Base-by-base conservation (phyloP, 2,888 invertebrate species). In the Acheta domesticus region DNA sequence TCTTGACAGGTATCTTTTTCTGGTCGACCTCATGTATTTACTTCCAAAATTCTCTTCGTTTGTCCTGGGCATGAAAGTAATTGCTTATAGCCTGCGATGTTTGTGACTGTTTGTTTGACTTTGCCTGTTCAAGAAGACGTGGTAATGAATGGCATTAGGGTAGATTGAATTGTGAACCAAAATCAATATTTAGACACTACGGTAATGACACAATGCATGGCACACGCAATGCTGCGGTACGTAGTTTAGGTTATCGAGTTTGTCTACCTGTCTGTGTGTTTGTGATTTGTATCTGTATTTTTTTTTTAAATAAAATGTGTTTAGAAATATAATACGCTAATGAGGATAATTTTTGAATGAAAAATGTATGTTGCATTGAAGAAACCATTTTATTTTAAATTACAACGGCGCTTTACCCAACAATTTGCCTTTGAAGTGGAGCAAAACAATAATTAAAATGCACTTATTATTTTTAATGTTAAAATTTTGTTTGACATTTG, bases 1-100 rank as follows among this genome's bases (percentile, higher is more conserved):
- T 96, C 89, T 89, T 96, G 87, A 96, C 96, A 89, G 96, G 95
- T 94, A 84, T 62, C 62, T 62, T 14, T 62, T 62, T 62, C 62
- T 62, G n/a, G 62, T 62, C 62, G n/a, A 19, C 62, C 62, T 14
- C 14, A 14, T 62, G 8, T 62, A 36, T 62, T 62, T n/a, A n/a
- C 62, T n/a, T 62, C 8, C 14, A 62, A 14, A 14, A 62, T 62
- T 19, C 8, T n/a, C 62, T 62, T 14, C n/a, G 62, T 19, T n/a
- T 62, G 62, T n/a, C 62, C n/a, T 62, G n/a, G 62, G n/a, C 62
- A 62, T 62, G 62, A 12, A 62, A 19, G 62, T 62, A n/a, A 19
- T 62, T 62, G 62, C 62, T 62, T 62, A 62, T 14, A n/a, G n/a
- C n/a, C 16, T n/a, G n/a, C 14, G 62, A 62, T 19, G n/a, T 62